These are phyloP conservation scores for Dorcus parallelipipedus DNA, from an alignment of 2,888 invertebrate genomes.

Conservation along the genomic window DNA sequence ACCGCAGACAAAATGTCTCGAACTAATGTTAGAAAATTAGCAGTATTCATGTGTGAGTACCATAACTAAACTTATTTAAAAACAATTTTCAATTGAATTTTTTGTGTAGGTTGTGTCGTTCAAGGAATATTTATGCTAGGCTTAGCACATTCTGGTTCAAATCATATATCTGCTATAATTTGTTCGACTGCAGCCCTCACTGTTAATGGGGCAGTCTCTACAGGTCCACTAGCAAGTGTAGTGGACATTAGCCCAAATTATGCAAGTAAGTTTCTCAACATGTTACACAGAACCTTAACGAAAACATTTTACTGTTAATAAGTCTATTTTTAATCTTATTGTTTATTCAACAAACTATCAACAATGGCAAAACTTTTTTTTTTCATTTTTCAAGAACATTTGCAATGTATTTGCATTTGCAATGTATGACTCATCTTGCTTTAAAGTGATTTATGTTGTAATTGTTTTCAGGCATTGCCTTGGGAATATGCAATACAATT, in stretches of 20 bases:
- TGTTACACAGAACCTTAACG: neutral
- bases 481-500: constrained; percentile 61
- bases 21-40: constrained; percentile 63
- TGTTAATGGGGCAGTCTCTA: constrained; percentile 63
- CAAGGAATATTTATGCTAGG: constrained; percentile 62
- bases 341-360: too few relatives aligned
- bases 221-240: constrained; percentile 63
- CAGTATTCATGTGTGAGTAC: constrained; percentile 57
- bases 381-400: too few relatives aligned
- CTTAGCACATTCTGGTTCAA: constrained; percentile 62
- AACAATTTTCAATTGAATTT: neutral
- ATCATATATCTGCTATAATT: constrained; percentile 56
- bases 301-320: too few relatives aligned
- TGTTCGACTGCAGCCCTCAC: constrained; percentile 62
- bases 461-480: constrained; percentile 52
- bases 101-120: constrained; percentile 52
- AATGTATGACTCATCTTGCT: too few relatives aligned
- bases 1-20: constrained; percentile 55
- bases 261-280: constrained; percentile 45
- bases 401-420: too few relatives aligned
- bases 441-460: constrained; percentile 3
- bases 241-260: constrained; percentile 67
- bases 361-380: too few relatives aligned
- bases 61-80: neutral
- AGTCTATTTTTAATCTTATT: too few relatives aligned